Evolutionary conservation across 1,140 invertebrate genomes (phyloP).

Genomic region (Lasioglossum baleicum): DNA sequence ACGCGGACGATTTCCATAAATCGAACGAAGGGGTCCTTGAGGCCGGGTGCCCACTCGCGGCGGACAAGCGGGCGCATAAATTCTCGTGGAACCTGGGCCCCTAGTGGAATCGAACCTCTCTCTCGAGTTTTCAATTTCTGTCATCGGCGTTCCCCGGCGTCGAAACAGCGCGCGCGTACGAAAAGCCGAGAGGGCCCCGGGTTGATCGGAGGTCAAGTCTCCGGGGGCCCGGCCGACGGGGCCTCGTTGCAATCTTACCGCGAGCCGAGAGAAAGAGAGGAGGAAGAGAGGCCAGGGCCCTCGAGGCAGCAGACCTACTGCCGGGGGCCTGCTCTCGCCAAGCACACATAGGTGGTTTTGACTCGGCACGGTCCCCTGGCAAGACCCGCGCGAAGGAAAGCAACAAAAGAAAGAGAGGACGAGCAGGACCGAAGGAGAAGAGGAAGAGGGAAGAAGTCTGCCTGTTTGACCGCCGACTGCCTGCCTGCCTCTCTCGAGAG

Average conservation of each 20-base stretch:
- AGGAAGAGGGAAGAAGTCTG: conserved; percentile 43
- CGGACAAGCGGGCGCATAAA: neutral
- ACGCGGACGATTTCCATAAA: conserved; percentile 4
- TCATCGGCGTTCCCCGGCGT: conserved; percentile 6
- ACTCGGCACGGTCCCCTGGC: conserved; percentile 54
- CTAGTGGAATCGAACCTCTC: neutral
- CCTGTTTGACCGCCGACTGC: conserved; percentile 62
- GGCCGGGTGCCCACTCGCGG: neutral
- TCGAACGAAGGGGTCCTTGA: neutral
- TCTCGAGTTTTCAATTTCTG: conserved; percentile 12
- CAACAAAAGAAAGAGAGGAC: conserved; percentile 62
- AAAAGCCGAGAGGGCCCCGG: conserved; percentile 28
- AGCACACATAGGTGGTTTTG: conserved; percentile 70
- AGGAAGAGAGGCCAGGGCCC: conserved; percentile 51
- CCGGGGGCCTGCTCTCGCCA: conserved; percentile 65
- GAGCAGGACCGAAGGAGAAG: conserved; percentile 26
- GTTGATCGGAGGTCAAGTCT: conserved; percentile 36
- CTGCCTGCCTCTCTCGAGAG: conserved; percentile 20
- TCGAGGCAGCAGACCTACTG: conserved; percentile 67
- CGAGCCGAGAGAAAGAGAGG: neutral
- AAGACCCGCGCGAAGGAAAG: conserved; percentile 60
- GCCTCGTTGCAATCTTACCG: conserved; percentile 31
- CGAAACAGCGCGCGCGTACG: conserved; percentile 1
- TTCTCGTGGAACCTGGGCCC: neutral
- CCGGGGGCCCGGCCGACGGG: conserved; percentile 9